Evolutionary conservation across 1,140 invertebrate genomes (phyloP), one percentile per base, ranked within the genome.

Genomic region (Theocolax elegans): DNA sequence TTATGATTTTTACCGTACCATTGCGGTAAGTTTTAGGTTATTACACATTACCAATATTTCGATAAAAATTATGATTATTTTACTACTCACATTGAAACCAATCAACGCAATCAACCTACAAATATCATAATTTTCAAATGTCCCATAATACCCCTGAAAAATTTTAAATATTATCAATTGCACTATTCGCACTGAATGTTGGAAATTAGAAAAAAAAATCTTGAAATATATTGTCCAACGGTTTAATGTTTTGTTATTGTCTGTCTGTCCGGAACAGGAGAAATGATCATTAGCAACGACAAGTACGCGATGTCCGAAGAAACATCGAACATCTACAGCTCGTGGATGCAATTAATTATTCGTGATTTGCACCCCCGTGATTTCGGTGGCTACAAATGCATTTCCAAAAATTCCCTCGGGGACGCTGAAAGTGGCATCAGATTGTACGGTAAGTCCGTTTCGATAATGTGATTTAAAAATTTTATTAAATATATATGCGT

Each of bases 331-430:
- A 91, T 91, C 75, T 94, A 94, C 84, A 91, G 92, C 74, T 90
- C 93, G 2, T 91, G 92, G 78, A 94, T 94, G 92, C 87, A 90
- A 49, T 86, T 97, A 23, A 88, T 92, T 19, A 92, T 97, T 38
- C 87, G 89, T 48, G 89, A 92, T 66, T 88, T 97, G 38, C 90
- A 93, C 62, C 87, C 89, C 54, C 88, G 88, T 38, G 95, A 97
- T 85, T 91, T 95, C 76, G 94, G 95, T 2, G 91, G 92, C 12
- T 97, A 97, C 87, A 95, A 94, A 79, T 97, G 95, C 85, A 94
- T 96, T 71, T 95, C 94, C 17, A 95, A 95, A 82, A 97, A 97
- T 85, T 93, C 92, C 35, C 92, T 97, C 67, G 95, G 95, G 2
- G 93, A 93, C 72, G 95, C 95, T 15, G 93, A 95, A 79, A 93